Evolutionary conservation across 2,888 invertebrate genomes (phyloP).

Genomic region (Orthosia gothica): DNA sequence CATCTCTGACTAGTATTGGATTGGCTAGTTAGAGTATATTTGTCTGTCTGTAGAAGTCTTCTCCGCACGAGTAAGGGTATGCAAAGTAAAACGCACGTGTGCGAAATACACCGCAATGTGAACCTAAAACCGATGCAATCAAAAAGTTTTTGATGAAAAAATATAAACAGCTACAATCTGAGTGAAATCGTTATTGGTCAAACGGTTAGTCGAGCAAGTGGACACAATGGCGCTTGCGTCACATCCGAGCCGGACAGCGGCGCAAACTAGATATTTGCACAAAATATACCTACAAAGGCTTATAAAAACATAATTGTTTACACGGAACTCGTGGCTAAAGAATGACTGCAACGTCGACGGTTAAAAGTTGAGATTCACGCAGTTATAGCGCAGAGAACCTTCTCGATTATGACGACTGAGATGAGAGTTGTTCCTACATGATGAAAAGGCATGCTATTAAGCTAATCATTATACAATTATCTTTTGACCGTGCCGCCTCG

Average conservation of each 20-base stretch:
- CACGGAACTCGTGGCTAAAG: conserved; percentile 48
- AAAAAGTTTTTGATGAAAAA: conserved; percentile 57
- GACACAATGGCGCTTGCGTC: conserved; percentile 85
- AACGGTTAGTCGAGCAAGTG: conserved; percentile 74
- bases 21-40: background rate
- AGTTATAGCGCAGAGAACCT: conserved; percentile 47
- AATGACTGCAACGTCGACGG: conserved; percentile 37
- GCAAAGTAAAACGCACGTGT: background rate
- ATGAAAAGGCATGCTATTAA: conserved; percentile 45
- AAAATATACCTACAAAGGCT: conserved; percentile 61
- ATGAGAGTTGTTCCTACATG: conserved; percentile 28
- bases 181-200: conserved; percentile 83
- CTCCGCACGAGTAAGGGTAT: too few relatives aligned
- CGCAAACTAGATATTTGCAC: conserved; percentile 72
- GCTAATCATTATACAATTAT: conserved; percentile 61
- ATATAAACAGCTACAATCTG: conserved; percentile 72
- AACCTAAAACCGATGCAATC: background rate
- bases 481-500: conserved; percentile 65
- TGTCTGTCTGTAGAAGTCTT: background rate
- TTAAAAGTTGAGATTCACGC: conserved; percentile 37
- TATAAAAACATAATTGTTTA: conserved; percentile 67
- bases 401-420: conserved; percentile 23
- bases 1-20: background rate
- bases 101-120: background rate
- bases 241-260: conserved; percentile 72